These are phyloP conservation scores for Egretta garzetta DNA, from an alignment of 2,113 vertebrate genomes.

Conservation along the genomic window DNA sequence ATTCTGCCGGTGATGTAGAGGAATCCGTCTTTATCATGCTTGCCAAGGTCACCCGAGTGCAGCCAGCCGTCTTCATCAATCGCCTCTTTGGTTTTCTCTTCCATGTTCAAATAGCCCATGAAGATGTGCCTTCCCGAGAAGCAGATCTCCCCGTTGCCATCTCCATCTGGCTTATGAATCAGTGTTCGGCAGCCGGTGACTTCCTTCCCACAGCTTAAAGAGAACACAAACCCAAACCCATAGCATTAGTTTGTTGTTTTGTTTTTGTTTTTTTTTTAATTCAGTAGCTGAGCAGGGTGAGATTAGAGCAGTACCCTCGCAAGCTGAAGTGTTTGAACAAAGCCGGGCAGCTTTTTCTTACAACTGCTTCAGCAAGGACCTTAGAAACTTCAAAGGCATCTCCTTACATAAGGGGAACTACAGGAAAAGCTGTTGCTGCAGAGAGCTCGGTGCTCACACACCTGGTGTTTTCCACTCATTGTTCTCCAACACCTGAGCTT, in stretches of 20 bases:
- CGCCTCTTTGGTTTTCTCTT: slow-evolving; percentile 82
- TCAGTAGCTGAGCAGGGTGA: not conserved
- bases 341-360: not conserved
- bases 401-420: not conserved
- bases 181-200: slow-evolving; percentile 82
- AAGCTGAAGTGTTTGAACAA: not conserved
- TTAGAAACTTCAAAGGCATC: not conserved
- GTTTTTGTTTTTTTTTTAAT: not conserved
- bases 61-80: slow-evolving; percentile 89
- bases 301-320: not conserved
- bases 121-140: slow-evolving; percentile 92
- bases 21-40: slow-evolving; percentile 80
- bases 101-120: slow-evolving; percentile 92
- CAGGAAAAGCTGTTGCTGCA: not conserved
- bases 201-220: slow-evolving; percentile 85
- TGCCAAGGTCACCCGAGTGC: slow-evolving; percentile 91
- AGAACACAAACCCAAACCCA: not conserved
- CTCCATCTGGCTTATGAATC: slow-evolving; percentile 75
- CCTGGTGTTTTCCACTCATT: not conserved
- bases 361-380: not conserved
- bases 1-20: slow-evolving; percentile 91
- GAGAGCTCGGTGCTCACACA: not conserved
- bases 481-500: not conserved
- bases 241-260: too few species aligned
- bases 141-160: slow-evolving; percentile 87